These are phyloP conservation scores for Lasaia peninsularis DNA, from an alignment of 1,140 invertebrate species.

Conservation along the genomic window DNA sequence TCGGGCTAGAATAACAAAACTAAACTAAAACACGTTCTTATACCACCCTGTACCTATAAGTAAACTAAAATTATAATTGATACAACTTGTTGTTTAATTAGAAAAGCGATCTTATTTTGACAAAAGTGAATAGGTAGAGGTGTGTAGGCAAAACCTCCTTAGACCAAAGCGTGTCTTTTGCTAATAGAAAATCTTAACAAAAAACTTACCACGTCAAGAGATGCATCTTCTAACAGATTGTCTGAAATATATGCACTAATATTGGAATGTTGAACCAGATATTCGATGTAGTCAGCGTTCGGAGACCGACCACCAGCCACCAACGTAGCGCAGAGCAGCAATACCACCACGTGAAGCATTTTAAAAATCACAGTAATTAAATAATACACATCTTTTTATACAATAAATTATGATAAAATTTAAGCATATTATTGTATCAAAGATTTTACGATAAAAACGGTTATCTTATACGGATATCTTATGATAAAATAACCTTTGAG, in stretches of 20 bases:
- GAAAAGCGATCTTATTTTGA: too few relatives aligned
- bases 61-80: too few relatives aligned
- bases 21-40: too few relatives aligned
- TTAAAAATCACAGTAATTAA: not conserved
- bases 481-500: too few relatives aligned
- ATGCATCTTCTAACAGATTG: conserved; percentile 16
- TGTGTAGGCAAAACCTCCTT: not conserved
- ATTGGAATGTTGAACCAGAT: not conserved
- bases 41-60: not conserved
- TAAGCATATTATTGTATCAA: not conserved
- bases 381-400: not conserved
- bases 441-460: too few relatives aligned
- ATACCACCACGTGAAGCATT: not conserved
- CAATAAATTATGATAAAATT: not conserved
- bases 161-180: not conserved
- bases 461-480: too few relatives aligned
- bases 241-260: conserved; percentile 9
- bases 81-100: too few relatives aligned
- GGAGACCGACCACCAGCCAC: not conserved
- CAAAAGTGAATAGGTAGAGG: too few relatives aligned
- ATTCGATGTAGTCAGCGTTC: not conserved
- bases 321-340: not conserved
- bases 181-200: not conserved
- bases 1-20: conserved; percentile 60
- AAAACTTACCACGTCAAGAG: conserved; percentile 21